Conservation (phyloP, 2,888 invertebrate genomes). For the Drosophila rubida region DNA sequence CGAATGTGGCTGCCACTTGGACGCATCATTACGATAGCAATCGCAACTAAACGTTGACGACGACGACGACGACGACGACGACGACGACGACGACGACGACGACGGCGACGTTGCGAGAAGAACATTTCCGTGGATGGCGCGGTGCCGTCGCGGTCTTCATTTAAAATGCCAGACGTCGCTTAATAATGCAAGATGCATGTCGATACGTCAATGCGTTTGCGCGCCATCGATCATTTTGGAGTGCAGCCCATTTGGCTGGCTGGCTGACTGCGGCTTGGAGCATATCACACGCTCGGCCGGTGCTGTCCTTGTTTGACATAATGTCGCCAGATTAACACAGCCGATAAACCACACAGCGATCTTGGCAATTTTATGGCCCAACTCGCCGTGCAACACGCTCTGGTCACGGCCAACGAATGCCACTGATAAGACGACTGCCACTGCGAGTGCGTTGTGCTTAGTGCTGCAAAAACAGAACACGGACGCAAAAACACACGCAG, state of each 20-base stretch:
- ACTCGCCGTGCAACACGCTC: conserved; percentile 64
- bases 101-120: conserved; percentile 42
- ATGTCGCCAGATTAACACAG: conserved; percentile 83
- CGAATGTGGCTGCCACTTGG: conserved; percentile 60
- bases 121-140: conserved; percentile 60
- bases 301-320: conserved; percentile 84
- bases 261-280: conserved; percentile 12
- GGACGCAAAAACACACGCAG: too few relatives aligned
- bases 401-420: conserved; percentile 65
- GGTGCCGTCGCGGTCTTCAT: conserved; percentile 76
- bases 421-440: conserved; percentile 51
- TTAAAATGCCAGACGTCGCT: conserved; percentile 77
- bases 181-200: conserved; percentile 82
- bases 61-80: conserved; percentile 20
- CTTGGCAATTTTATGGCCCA: conserved; percentile 72
- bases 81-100: background rate
- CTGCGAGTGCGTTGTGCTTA: conserved; percentile 9
- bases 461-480: conserved; percentile 38
- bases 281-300: conserved; percentile 45
- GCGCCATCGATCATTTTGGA: conserved; percentile 83
- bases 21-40: conserved; percentile 78
- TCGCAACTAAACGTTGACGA: conserved; percentile 63
- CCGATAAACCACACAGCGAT: conserved; percentile 70
- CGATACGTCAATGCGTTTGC: conserved; percentile 84
- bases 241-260: background rate